A percentile compares a stretch with the other conserved stretches of the same genome.
Evolutionary conservation across 2,888 invertebrate genomes (phyloP).

Genomic region (Galerucella pusilla): DNA sequence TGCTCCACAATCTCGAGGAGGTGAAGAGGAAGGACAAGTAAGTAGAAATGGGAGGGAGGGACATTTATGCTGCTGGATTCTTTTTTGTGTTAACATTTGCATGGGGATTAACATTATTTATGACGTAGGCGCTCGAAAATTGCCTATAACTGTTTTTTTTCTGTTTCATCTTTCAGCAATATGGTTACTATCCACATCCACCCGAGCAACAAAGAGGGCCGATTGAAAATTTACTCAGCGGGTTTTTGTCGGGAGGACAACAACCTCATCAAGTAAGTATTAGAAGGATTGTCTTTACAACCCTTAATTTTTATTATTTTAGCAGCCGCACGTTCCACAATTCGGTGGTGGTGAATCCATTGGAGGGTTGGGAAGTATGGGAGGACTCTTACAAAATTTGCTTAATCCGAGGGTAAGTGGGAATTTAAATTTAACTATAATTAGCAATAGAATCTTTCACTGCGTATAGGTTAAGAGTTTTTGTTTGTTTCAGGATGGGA

Average conservation of each 20-base stretch:
- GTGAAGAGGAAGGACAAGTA: background rate
- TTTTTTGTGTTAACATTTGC: background rate
- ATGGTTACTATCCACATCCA: conserved; percentile 54
- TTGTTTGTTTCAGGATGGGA: conserved; percentile 26
- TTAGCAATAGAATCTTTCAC: too few species aligned
- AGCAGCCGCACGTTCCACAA: conserved; percentile 49
- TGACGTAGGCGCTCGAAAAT: conserved; percentile 4
- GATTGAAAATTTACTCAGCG: conserved; percentile 50
- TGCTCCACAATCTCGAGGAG: background rate
- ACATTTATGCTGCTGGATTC: background rate
- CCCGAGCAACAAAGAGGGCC: conserved; percentile 52
- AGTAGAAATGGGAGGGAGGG: background rate
- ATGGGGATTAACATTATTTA: conserved; percentile 21
- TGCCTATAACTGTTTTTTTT: background rate
- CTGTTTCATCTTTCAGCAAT: conserved; percentile 47
- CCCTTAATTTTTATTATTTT: background rate
- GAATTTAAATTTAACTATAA: background rate
- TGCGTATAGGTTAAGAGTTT: too few species aligned
- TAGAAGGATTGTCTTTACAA: background rate
- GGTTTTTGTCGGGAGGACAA: conserved; percentile 48
- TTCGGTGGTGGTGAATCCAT: conserved; percentile 56
- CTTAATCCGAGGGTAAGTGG: conserved; percentile 48
- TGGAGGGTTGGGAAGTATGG: conserved; percentile 61
- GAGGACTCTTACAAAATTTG: conserved; percentile 57
- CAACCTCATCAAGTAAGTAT: conserved; percentile 45